These are phyloP conservation scores for Lasioglossum pauxillum DNA, from an alignment of 2,888 invertebrate species.

Conservation along the genomic window DNA sequence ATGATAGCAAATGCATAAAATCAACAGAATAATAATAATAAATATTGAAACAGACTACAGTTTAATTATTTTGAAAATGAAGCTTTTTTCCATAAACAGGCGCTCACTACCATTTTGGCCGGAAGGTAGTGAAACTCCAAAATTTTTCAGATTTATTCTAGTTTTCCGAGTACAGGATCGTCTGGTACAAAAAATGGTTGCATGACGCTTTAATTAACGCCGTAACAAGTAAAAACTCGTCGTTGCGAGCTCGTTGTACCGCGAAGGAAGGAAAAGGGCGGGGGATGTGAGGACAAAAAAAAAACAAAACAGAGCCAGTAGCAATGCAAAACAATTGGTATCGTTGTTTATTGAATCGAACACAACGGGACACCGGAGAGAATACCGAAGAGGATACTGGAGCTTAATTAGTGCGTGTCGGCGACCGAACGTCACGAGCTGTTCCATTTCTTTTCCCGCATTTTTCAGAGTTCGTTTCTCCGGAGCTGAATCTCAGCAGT, in stretches of 20 bases:
- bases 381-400: slow-evolving; percentile 41
- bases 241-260: neutral
- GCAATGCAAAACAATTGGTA: slow-evolving; percentile 46
- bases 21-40: neutral
- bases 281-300: slow-evolving; percentile 31
- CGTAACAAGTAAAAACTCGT: neutral
- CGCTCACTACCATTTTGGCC: neutral
- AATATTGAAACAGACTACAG: neutral
- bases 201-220: neutral
- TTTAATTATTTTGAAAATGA: neutral
- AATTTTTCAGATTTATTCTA: neutral
- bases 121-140: neutral
- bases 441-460: slow-evolving; percentile 52
- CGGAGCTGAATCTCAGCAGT: slow-evolving; percentile 57
- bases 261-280: neutral
- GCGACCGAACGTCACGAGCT: slow-evolving; percentile 44
- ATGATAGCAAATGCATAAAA: no score
- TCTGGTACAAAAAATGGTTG: neutral
- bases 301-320: slow-evolving; percentile 18
- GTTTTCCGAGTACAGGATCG: neutral
- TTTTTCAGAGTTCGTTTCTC: slow-evolving; percentile 55
- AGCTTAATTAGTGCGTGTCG: slow-evolving; percentile 63
- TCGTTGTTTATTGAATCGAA: slow-evolving; percentile 52
- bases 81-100: neutral
- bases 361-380: slow-evolving; percentile 37